A percentile compares a stretch with the other conserved stretches of the same genome.
phyloP scores from a whole-genome alignment of 2,113 vertebrate species.

The Callaeas wilsoni region DNA sequence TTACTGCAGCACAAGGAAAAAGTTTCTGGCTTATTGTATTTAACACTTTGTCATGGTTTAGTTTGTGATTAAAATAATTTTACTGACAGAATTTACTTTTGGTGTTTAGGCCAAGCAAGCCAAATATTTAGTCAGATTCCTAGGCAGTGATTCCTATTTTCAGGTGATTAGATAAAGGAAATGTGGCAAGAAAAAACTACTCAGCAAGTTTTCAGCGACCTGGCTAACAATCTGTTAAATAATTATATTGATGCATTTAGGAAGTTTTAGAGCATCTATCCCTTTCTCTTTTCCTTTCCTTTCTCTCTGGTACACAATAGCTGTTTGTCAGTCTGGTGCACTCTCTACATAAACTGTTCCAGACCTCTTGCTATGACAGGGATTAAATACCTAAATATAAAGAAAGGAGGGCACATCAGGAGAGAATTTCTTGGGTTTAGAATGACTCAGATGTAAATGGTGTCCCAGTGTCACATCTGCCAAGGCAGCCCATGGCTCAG shows the following conservation, averaged over 20 bases:
- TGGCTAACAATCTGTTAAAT: background rate
- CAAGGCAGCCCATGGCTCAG: background rate
- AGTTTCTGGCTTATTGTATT: background rate
- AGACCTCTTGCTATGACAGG: background rate
- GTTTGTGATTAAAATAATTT: background rate
- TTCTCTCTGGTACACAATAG: background rate
- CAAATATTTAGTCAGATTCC: background rate
- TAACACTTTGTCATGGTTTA: background rate
- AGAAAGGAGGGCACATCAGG: background rate
- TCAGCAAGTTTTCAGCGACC: background rate
- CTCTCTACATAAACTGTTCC: background rate
- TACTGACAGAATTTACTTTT: background rate
- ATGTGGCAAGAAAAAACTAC: background rate
- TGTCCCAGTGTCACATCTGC: background rate
- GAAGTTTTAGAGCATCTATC: background rate
- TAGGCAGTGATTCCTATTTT: background rate
- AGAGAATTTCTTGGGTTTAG: background rate
- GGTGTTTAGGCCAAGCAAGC: background rate
- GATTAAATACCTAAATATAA: background rate
- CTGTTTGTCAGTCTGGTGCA: background rate
- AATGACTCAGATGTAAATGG: background rate
- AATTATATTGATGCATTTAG: background rate
- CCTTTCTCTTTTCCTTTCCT: background rate
- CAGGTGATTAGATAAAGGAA: background rate
- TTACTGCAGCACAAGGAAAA: background rate